Percentiles rank a stretch among this genome's conserved stretches.
phyloP scores from a whole-genome alignment of 2,797 vertebrate genomes.

The Arctocebus calabarensis region DNA sequence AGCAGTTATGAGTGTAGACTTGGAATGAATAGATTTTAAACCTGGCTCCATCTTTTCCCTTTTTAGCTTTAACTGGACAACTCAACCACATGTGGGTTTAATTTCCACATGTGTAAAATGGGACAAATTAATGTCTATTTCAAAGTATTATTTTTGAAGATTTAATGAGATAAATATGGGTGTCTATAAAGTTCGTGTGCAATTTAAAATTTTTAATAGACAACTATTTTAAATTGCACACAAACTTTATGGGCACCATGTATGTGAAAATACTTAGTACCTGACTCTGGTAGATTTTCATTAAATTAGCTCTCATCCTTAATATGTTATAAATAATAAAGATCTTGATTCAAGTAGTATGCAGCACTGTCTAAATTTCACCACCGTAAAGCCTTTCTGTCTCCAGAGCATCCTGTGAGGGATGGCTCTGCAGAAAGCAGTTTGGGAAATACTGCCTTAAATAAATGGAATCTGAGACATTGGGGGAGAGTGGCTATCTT shows the following conservation, averaged over 20 bases:
- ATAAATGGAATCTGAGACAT: background rate
- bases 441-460: background rate
- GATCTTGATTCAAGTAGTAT: background rate
- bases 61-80: background rate
- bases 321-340: background rate
- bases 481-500: fast-evolving
- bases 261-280: background rate
- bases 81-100: background rate
- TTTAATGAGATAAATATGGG: background rate
- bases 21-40: background rate
- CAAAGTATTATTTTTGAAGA: background rate
- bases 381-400: background rate
- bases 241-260: background rate
- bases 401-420: background rate
- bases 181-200: too few species aligned
- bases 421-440: background rate
- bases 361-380: background rate
- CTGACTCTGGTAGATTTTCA: background rate
- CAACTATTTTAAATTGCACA: too few species aligned
- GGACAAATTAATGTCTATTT: background rate
- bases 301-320: background rate
- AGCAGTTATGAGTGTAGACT: background rate
- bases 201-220: too few species aligned
- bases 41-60: background rate
- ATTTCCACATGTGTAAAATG: background rate